phyloP scores from a whole-genome alignment of 2,113 vertebrate genomes.

The Cinclus mexicanus region DNA sequence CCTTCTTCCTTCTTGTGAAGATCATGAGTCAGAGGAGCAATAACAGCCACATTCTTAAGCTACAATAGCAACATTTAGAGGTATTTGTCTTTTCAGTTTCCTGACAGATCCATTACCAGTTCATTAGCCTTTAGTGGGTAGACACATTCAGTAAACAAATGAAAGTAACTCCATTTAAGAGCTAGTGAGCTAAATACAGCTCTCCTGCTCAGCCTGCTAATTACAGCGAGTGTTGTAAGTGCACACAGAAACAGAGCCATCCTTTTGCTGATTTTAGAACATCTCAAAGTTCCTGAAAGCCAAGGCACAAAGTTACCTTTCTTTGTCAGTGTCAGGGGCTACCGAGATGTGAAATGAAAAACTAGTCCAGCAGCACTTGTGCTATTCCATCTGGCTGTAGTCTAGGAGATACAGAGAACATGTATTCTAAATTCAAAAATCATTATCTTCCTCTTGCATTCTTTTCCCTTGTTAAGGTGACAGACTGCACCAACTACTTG shows the following conservation, averaged over 20 bases:
- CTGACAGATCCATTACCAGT: constrained; percentile 58
- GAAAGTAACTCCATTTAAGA: constrained; percentile 64
- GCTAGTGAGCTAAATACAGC: constrained; percentile 59
- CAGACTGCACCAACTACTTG: neutral
- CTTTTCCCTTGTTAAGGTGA: neutral
- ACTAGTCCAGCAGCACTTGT: neutral
- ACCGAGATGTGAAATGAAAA: neutral
- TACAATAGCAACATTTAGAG: constrained; percentile 57
- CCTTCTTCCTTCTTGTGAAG: neutral
- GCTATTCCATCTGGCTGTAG: neutral
- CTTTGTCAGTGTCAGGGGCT: neutral
- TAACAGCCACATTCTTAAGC: constrained; percentile 27
- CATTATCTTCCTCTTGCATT: neutral
- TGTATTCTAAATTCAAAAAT: neutral
- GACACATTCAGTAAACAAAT: constrained; percentile 65
- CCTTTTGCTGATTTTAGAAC: neutral
- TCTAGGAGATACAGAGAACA: neutral
- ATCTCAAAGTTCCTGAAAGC: neutral
- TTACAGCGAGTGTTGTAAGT: neutral
- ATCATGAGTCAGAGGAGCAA: constrained; percentile 21
- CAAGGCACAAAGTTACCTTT: neutral
- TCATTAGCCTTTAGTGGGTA: constrained; percentile 69
- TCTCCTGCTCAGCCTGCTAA: constrained; percentile 42
- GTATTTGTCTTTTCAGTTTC: constrained; percentile 53
- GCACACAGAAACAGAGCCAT: neutral